Conservation (phyloP, 1,140 invertebrate genomes). For the Chelonus insularis region DNA sequence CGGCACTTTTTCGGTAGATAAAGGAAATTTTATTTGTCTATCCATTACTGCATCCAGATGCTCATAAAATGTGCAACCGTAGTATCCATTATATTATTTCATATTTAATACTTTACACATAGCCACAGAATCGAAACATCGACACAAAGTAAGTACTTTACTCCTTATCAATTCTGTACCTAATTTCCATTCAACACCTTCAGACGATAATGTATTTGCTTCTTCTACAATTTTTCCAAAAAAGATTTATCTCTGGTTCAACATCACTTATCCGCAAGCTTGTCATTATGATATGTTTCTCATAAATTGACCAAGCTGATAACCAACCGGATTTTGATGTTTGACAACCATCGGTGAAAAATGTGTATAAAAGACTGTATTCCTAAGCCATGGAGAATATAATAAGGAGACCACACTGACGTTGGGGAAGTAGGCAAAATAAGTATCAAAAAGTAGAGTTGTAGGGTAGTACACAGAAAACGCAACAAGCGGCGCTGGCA, state of each 20-base stretch:
- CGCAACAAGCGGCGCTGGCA: too few relatives aligned
- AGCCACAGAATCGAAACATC: constrained; percentile 29
- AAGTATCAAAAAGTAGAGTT: too few relatives aligned
- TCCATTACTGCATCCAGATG: too few relatives aligned
- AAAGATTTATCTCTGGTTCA: constrained; percentile 30
- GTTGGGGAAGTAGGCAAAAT: too few relatives aligned
- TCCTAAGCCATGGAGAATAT: too few relatives aligned
- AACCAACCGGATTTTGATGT: constrained; percentile 25
- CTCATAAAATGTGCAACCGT: constrained; percentile 16
- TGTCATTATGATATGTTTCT: constrained; percentile 27
- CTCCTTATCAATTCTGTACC: constrained; percentile 20
- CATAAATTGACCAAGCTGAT: constrained; percentile 30
- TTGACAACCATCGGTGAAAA: constrained; percentile 30
- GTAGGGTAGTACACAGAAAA: too few relatives aligned
- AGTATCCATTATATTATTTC: constrained; percentile 3
- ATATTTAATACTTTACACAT: constrained; percentile 5
- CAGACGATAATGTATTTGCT: constrained; percentile 18
- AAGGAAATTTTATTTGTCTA: too few relatives aligned
- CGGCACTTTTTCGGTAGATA: too few relatives aligned
- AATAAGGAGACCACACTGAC: too few relatives aligned
- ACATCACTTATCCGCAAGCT: constrained; percentile 21
- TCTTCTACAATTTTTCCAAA: constrained; percentile 27
- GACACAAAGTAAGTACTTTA: constrained; percentile 21
- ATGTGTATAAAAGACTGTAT: constrained; percentile 26
- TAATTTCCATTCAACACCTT: constrained; percentile 26